Base-by-base conservation (phyloP, 1,140 invertebrate genomes). In the Cataglyphis hispanica region DNA sequence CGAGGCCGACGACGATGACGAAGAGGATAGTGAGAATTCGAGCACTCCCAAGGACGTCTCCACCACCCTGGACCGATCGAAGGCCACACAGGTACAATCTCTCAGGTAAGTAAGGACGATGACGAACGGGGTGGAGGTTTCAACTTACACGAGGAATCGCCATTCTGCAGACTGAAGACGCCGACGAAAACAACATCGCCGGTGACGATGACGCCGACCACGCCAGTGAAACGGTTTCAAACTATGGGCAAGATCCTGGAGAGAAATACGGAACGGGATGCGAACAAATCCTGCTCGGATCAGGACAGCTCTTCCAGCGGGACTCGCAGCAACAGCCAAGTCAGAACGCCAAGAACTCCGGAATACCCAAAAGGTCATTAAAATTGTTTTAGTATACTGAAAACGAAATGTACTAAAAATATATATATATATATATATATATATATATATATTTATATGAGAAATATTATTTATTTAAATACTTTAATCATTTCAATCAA, bases 51-150 rank as follows among this genome's bases (percentile, higher is more conserved):
- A 64, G 60, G 60, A 75, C 25, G 72, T 63, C 13, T 22, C 67
- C 0, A 61, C 19, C 31, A 74, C 63, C 0, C 27, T 46, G 1
- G 60, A 87, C 58, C 88, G 66, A 25, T 87, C 75, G 19, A 89
- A 89, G 74, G 63, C 61, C 67, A 70, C 88, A 85, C 91, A 92
- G 91, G 88, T 92, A 92, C 88, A 91, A 78, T 89, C 86, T 64
- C 63, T 85, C 63, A 92, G 91, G 91, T 92, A 91, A 84, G 88
- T 92, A 89, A 85, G 11, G 27, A 89, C 25, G 8, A 72, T 87
- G 27, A 31, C 13, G 34, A 72, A 22, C 22, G 43, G 61, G 43
- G 46, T 50, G 37, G 19, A 77, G 27, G 40, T 50, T 53, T 46
- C 22, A 43, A 69, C 37, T 70, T 25, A 86, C 27, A 19, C 19